Base-by-base conservation (phyloP, 1,140 invertebrate genomes). In the Drosophila kurseongensis region DNA sequence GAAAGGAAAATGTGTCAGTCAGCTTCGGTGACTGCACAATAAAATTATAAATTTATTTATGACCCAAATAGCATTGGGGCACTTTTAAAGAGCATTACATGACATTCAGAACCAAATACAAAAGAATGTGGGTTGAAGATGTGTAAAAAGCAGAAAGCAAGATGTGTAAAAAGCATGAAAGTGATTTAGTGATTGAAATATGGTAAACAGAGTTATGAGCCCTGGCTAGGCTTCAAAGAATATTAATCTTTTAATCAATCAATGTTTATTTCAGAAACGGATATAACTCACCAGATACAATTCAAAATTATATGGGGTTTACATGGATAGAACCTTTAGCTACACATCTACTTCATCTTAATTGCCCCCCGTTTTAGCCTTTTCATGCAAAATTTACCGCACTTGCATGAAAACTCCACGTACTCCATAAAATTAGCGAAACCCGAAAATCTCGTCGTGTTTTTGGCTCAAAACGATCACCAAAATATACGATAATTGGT, bases 1-100 rank as follows among this genome's bases (percentile, higher is more conserved):
- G 27, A 16, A 41, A 13, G 6, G 7, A 16, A 61, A 5, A 7
- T 48, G 36, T 52, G 38, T 62, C 51, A 42, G 14, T 63, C 60
- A 50, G 32, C 9, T 16, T 27, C 18, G 57, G 44, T 60, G 57
- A 60, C 44, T 59, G 44, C n/a, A 63, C 29, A 63, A 54, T 44
- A 57, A 63, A 57, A 57, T 57, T 63, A 40, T 57, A 35, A 44
- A 63, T 44, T 44, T 63, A 57, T 44, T 57, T 44, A 57, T 57
- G 60, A 57, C 51, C 60, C 60, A 35, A 62, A 57, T 36, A 35
- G 38, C 59, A 62, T 10, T 29, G 36, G 4, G 44, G 14, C 23
- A 5, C 16, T 62, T 61, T 62, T 62, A 62, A 62, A 55, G 38
- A 62, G 50, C 60, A 29, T 35, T 63, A 55, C 14, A 55, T 27